Conservation (phyloP, 2,113 vertebrate genomes). For the Hypocryptadius cinnamomeus region DNA sequence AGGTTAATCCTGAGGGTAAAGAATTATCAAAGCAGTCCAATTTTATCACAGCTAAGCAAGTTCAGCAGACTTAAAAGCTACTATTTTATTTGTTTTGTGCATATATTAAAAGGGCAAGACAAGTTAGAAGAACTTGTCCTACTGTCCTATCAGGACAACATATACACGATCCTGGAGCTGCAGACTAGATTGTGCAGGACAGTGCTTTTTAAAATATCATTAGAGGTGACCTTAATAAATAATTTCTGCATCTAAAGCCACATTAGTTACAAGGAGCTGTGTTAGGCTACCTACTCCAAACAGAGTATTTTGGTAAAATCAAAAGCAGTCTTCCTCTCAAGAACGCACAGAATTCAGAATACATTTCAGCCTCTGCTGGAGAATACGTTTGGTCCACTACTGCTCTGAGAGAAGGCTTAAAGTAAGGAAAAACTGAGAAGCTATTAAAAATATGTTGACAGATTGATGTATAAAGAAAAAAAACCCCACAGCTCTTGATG, state of each 20-base stretch:
- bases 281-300: neutral
- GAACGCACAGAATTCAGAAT: neutral
- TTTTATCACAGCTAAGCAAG: neutral
- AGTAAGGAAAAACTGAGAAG: neutral
- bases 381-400: neutral
- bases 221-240: neutral
- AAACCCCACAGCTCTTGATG: accelerated
- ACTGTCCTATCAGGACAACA: neutral
- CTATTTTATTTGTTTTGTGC: neutral
- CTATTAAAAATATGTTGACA: neutral
- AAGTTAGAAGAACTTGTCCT: neutral
- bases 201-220: neutral
- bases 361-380: neutral
- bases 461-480: neutral
- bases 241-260: neutral
- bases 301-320: neutral
- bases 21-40: neutral
- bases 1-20: neutral
- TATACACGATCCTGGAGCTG: neutral
- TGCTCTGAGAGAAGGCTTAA: neutral
- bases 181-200: neutral
- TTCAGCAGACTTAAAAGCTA: neutral
- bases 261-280: neutral
- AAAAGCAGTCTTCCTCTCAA: neutral
- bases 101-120: neutral